A percentile compares a stretch with the other conserved stretches of the same genome.
phyloP scores from a whole-genome alignment of 30 jellyfish, hydroid and myxozoan genomes.

The Aurelia sp. region DNA sequence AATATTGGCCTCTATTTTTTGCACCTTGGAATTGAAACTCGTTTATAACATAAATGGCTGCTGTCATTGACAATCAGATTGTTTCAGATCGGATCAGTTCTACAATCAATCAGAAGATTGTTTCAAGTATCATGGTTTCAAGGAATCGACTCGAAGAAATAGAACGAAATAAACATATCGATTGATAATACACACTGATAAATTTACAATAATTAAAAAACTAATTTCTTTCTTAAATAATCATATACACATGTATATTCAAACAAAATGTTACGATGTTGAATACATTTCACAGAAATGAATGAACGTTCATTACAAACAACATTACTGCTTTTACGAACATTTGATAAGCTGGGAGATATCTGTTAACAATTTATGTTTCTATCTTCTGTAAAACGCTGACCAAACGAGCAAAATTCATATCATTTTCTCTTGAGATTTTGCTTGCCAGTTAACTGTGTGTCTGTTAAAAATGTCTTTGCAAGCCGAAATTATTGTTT shows the following conservation, averaged over 20 bases:
- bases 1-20: no score
- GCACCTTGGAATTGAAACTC: no score
- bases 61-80: no score
- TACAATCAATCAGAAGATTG: no score
- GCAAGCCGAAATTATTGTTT: no score
- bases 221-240: constrained; percentile 1
- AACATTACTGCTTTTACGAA: background rate
- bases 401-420: no score
- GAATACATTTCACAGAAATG: constrained; percentile 27
- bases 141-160: background rate
- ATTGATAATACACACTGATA: background rate
- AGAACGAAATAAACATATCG: background rate
- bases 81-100: no score
- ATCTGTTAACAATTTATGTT: background rate
- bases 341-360: background rate
- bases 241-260: constrained; percentile 6
- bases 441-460: no score
- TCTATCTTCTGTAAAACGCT: no score
- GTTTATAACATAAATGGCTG: no score
- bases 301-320: background rate
- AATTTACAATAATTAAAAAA: constrained; percentile 33
- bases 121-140: background rate
- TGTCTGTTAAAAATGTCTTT: no score
- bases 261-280: background rate
- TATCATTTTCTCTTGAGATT: no score